A percentile compares a stretch with the other conserved stretches of the same genome.
Conservation (phyloP, 2,888 invertebrate species). For the Torymus tubicola region DNA sequence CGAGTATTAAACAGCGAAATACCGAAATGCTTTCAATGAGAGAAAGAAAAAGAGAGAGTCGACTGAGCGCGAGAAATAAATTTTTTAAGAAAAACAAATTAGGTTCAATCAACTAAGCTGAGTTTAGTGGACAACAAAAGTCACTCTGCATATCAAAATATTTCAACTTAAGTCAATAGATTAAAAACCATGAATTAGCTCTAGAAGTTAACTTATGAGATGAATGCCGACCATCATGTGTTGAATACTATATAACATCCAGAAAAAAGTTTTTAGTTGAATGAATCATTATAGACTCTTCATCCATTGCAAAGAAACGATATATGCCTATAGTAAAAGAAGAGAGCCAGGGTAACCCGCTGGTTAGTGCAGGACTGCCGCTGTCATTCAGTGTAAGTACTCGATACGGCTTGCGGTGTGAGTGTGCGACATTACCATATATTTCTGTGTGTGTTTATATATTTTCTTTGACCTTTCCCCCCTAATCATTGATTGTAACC, state of each 20-base stretch:
- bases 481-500: slow-evolving; percentile 29
- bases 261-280: slow-evolving; percentile 38
- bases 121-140: not conserved
- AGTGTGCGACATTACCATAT: slow-evolving; percentile 33
- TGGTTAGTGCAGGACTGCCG: slow-evolving; percentile 35
- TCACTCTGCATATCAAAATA: not conserved
- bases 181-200: too few species aligned
- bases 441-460: slow-evolving; percentile 33
- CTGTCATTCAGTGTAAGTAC: slow-evolving; percentile 55
- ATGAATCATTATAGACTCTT: slow-evolving; percentile 29
- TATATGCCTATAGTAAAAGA: slow-evolving; percentile 24
- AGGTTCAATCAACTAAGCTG: slow-evolving; percentile 48
- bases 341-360: slow-evolving; percentile 20
- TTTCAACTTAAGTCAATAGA: not conserved
- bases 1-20: slow-evolving; percentile 48
- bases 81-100: slow-evolving; percentile 14
- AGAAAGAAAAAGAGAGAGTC: slow-evolving; percentile 25
- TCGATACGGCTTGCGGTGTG: slow-evolving; percentile 41
- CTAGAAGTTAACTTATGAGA: too few species aligned
- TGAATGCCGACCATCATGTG: not conserved
- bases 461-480: slow-evolving; percentile 3
- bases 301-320: slow-evolving; percentile 25
- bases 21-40: slow-evolving; percentile 49
- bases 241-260: not conserved
- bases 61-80: slow-evolving; percentile 43